Evolutionary conservation across 92 coral and sea anemone species (phyloP).

Genomic region (Zoanthus sansibaricus): DNA sequence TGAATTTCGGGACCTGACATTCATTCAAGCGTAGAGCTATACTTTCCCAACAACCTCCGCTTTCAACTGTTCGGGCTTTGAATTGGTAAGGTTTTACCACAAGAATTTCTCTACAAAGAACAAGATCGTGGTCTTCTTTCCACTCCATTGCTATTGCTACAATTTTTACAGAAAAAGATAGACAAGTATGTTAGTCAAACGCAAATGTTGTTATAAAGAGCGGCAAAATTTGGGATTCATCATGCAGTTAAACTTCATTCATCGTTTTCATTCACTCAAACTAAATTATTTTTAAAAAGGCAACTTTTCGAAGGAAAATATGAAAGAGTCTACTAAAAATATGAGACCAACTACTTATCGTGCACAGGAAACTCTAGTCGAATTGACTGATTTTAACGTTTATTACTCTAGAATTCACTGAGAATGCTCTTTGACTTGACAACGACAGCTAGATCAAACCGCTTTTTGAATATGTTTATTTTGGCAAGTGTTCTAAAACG

Average conservation of each 20-base stretch:
- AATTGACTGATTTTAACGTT: background rate
- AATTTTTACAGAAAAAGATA: background rate
- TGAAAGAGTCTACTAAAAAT: too few relatives aligned
- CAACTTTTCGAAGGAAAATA: background rate
- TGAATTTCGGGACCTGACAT: background rate
- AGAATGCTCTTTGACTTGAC: too few relatives aligned
- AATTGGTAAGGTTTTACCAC: background rate
- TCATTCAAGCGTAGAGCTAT: background rate
- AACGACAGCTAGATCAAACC: too few relatives aligned
- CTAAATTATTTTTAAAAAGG: background rate
- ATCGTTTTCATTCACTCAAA: background rate
- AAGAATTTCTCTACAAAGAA: background rate
- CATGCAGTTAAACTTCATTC: background rate
- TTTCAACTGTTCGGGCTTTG: conserved; percentile 19
- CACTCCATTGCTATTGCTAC: conserved; percentile 1
- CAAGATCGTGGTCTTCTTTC: conserved; percentile 3
- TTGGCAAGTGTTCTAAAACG: too few relatives aligned
- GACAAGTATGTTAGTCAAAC: background rate
- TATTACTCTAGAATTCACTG: too few relatives aligned
- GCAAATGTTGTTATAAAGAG: background rate
- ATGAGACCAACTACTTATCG: background rate
- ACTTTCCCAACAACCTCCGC: conserved; percentile 3
- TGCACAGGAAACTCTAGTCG: background rate
- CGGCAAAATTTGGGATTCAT: background rate
- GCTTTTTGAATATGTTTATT: too few relatives aligned